Evolutionary conservation across 2,888 invertebrate species (phyloP).

Genomic region (Glaucopsyche alexis): DNA sequence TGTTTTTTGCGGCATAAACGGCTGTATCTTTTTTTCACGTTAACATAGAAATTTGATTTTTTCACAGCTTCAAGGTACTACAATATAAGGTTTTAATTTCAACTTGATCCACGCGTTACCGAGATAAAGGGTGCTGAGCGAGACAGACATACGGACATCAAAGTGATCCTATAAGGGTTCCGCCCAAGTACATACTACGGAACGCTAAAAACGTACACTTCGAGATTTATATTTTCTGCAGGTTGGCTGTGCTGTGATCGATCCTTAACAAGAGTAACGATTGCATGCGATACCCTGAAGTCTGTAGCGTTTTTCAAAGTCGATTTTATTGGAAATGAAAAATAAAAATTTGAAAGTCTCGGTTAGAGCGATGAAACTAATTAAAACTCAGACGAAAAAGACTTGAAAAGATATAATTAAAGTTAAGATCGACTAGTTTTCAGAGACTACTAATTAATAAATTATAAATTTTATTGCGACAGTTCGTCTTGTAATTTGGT

Average conservation of each 20-base stretch:
- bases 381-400: slow-evolving; percentile 11
- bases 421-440: neutral
- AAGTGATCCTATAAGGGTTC: no score
- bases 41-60: no score
- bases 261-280: neutral
- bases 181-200: no score
- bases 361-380: slow-evolving; percentile 3
- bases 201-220: no score
- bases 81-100: no score
- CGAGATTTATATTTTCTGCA: neutral
- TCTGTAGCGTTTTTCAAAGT: neutral
- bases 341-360: neutral
- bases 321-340: slow-evolving; percentile 7
- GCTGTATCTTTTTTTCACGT: no score
- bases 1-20: no score
- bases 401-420: neutral
- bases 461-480: neutral
- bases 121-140: no score
- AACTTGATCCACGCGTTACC: no score
- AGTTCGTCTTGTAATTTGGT: neutral
- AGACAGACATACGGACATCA: no score
- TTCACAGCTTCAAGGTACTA: no score
- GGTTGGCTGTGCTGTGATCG: neutral
- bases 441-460: neutral
- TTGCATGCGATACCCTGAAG: neutral